Conservation (phyloP, 2,797 vertebrate genomes). For the Thunnus albacares region DNA sequence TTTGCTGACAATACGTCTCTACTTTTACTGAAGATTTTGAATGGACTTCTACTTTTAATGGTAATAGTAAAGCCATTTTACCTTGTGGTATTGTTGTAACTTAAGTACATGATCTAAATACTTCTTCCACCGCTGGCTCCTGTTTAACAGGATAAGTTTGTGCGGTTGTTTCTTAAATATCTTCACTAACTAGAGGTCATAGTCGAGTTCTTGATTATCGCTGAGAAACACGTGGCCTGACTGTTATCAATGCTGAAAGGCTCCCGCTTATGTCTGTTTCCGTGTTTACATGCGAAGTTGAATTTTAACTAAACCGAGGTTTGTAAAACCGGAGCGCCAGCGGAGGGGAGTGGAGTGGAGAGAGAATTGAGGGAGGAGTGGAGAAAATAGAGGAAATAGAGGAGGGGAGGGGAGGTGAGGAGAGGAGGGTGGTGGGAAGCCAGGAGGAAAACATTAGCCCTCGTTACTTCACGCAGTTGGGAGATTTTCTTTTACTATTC, state of each 20-base stretch:
- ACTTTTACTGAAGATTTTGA: not conserved
- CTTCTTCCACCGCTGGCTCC: too few species aligned
- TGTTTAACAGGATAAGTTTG: too few species aligned
- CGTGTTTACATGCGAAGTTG: not conserved
- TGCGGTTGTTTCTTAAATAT: not conserved
- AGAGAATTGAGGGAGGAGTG: constrained; percentile 41
- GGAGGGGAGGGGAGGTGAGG: constrained; percentile 43
- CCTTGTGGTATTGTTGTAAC: too few species aligned
- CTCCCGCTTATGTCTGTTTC: not conserved
- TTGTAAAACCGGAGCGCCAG: not conserved
- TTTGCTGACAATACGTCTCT: too few species aligned
- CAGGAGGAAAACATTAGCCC: constrained; percentile 54
- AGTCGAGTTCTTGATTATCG: not conserved
- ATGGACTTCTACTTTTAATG: too few species aligned
- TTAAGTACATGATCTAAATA: too few species aligned
- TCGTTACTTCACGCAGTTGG: constrained; percentile 13
- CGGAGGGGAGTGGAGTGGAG: not conserved
- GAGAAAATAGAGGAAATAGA: constrained; percentile 32
- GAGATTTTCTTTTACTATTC: constrained; percentile 7
- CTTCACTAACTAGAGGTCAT: constrained; percentile 24
- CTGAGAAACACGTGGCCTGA: not conserved
- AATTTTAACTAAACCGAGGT: not conserved
- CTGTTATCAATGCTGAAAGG: not conserved
- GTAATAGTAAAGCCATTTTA: too few species aligned
- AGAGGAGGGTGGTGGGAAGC: constrained; percentile 22